Base-by-base conservation (phyloP, 1,140 invertebrate genomes). In the Heterodera carotae region DNA sequence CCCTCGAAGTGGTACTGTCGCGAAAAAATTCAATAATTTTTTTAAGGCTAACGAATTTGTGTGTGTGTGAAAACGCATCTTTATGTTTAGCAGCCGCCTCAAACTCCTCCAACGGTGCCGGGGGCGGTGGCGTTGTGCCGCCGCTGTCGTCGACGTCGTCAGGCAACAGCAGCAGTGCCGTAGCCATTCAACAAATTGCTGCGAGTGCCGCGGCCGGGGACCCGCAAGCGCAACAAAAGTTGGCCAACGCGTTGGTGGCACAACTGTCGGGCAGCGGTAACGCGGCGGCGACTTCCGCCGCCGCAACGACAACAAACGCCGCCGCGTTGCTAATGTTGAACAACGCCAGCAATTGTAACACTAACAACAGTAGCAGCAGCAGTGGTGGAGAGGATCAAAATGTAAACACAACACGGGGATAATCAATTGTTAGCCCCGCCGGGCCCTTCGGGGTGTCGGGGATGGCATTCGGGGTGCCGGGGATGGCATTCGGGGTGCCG, bases 281-380 rank as follows among this genome's bases (percentile, higher is more conserved):
- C 39, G 39, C 7, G 7, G 39, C 39, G 39, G 2, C 7, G 7
- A 43, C 39, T n/a, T n/a, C n/a, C n/a, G n/a, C n/a, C 39, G 60
- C 36, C 10, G 18, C 69, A 12, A 70, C 25, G 31, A 8, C 43
- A 31, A 31, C 31, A 48, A 31, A 22, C 12, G 6, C 27, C 18
- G 3, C 33, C 27, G 33, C 36, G 69, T 25, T n/a, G 33, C 27
- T 36, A 7, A 77, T 43, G 56, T 31, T n/a, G 53, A 31, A 10
- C 39, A 43, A 43, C 39, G 12, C 0, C 2, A 43, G 12, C 39
- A 53, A 79, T 48, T 27, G 59, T 22, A 43, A 34, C 8, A 33
- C 18, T 66, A 34, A 43, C 74, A 36, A 43, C 75, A 29, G 33
- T 66, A 22, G 73, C 73, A 31, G 68, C 73, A 7, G 39, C 71